Base-by-base conservation (phyloP, 2,797 vertebrate genomes). In the Ptychadena robeensis region DNA sequence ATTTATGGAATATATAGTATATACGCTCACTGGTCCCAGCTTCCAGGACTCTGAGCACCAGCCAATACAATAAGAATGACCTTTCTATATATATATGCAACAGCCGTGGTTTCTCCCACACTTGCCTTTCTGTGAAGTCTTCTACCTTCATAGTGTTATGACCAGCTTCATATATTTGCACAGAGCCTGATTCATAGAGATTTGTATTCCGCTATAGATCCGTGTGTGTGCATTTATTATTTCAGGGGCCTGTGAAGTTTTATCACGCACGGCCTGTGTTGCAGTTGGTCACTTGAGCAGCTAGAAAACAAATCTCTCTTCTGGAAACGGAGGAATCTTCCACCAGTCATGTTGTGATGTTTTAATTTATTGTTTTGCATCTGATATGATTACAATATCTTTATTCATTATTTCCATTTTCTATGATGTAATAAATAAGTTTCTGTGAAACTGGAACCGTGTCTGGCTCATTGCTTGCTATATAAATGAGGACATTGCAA, bases 361-460 rank as follows among this genome's bases (percentile, higher is more conserved):
- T 35, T 22, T 72, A 68, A 75, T 59, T 80, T 80, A 83, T 80
- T 83, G 68, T 72, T 75, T 69, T 70, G 71, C 59, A 57, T 37
- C 22, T 38, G 69, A 74, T 61, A 38, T 61, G 63, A 79, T 35
- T 84, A 67, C 64, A 61, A 73, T 80, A 28, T 84, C 63, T 84
- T 59, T 73, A 73, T 69, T 69, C 81, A 82, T 63, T 73, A 84
- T 84, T 80, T 84, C 35, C 73, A 74, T 80, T 84, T 84, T 80
- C 34, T 74, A 84, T 80, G 77, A 48, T 79, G 70, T 67, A 84
- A 80, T 84, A 84, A 84, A 84, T 31, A 81, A 11, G 82, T 84
- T 84, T 84, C 82, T 84, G 82, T 84, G 77, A 84, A 84, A 84
- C 77, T 63, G 37, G 64, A 67, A 30, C 61, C 32, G 44, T 53